Evolutionary conservation across 2,113 vertebrate species (phyloP), one percentile per base, ranked within the genome.

Genomic region (Tricholaema leucomelas): DNA sequence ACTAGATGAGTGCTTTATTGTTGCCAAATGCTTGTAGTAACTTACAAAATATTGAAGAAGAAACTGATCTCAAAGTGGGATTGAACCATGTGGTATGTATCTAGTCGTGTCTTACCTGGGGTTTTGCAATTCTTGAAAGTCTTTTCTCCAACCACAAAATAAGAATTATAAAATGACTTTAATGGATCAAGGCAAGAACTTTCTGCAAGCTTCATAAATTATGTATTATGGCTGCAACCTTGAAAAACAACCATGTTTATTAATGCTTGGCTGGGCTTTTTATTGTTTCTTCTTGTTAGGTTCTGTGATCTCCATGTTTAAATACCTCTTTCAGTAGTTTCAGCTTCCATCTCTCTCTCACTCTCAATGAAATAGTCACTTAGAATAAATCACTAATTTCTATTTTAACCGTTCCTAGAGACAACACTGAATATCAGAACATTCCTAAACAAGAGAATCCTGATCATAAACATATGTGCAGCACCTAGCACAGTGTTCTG

Each of bases 161-260:
- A 87, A 89, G 64, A 91, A 91, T 91, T 95, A 85, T 66, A 76
- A 92, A 88, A 42, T 56, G 76, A 92, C 55, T 89, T 92, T 93
- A 94, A 96, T 92, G 93, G 87, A 91, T 92, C 85, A 80, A 87
- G 67, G 52, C 60, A 9, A 85, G 79, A 94, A 94, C 56, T 95
- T 94, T 66, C 71, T 95, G 56, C 81, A 93, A 58, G 88, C 75
- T 91, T 96, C 85, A 93, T 95, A 94, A 93, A 95, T 96, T 89
- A 96, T 95, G 78, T 74, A 96, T 92, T 83, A 44, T 42, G 42
- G 30, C 75, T 87, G 67, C 93, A 96, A 93, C 75, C 92, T 96
- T 94, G 91, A 94, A 95, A 94, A 95, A 92, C 85, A 93, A 82
- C 93, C 40, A 60, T 85, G 75, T 94, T 96, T 95, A 87, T 94